Base-by-base conservation (phyloP, 2,113 vertebrate genomes). In the Pelecanus crispus region DNA sequence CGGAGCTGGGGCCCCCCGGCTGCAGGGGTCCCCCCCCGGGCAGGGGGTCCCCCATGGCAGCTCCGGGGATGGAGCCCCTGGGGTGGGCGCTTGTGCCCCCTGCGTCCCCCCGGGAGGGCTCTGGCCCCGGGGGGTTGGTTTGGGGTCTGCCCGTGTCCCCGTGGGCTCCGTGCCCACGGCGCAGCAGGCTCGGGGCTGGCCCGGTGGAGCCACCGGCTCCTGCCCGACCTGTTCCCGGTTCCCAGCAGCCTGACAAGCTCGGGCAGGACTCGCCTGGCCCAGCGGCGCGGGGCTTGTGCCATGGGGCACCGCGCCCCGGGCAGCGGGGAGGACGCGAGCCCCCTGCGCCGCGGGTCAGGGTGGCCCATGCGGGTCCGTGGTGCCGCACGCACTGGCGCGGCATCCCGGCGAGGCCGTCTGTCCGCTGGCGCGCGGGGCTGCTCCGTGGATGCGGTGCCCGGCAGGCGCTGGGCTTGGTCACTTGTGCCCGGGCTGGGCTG, bases 171-270 rank as follows among this genome's bases (percentile, higher is more conserved):
- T 78, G 53, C 89, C 86, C 7, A 0, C 2, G 3, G 71, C 20
- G 1, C 63, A 40, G 79, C 65, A 2, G n/a, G 81, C 47, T 75
- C 7, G 4, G 24, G 13, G 26, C 85, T 13, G 70, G 29, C 82
- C 59, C 1, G 34, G 7, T 3, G 1, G 31, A 91, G 95, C 80
- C 75, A 56, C 86, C 13, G 2, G 90, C 92, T 91, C 94, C 92
- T 63, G 90, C 90, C 87, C 15, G 25, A 96, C 95, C 94, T 83
- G 94, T 95, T 96, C 84, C 75, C 38, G 0, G 92, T 94, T 95
- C 84, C 71, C 38, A 0, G 66, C 74, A 80, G 80, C 83, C 56
- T 1, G 17, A 86, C 94, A 94, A 86, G 95, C 94, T 94, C 38
- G 8, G 94, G 94, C 95, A 95, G 75, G 94, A 88, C 75, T 56